Evolutionary conservation across 2,888 invertebrate species (phyloP), one percentile per base, ranked within the genome.

Genomic region (Cremastinae sp.): DNA sequence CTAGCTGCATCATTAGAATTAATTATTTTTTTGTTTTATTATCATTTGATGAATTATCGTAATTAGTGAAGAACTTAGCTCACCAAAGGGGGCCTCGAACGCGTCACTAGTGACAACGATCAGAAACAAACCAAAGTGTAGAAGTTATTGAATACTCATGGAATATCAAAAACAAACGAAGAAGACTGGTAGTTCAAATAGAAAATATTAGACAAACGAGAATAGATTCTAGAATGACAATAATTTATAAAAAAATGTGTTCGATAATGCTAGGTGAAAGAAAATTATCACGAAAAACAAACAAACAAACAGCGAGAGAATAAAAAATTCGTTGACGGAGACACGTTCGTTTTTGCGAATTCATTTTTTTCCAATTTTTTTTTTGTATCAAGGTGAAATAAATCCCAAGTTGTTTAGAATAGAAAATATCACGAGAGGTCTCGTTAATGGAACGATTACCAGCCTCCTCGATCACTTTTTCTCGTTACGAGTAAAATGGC

Each of bases 101-200:
- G 62, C 54, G 36, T 75, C 51, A 61, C 34, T 51, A 62, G 54
- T 38, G 43, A 53, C 20, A 38, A 65, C 16, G 56, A 62, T 54
- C 58, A 51, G 68, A 38, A 22, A 58, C 65, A 38, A 71, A 65
- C 66, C 45, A 43, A 45, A 58, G 49, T 41, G 47, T 38, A 54
- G 16, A 18, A 47, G 69, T 5, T 28, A 47, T 56, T 10, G 43
- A 68, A 59, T 65, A 53, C 69, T 71, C 75, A 72, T 65, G 68
- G 61, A 73, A 65, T 66, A 74, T 75, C 72, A 73, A n/a, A n/a
- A 73, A 70, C 62, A 74, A 28, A 28, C 28, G 28, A 28, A 74
- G 51, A 88, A 88, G 88, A 89, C 88, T 89, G 88, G 88, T 88
- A 88, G 87, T 83, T 84, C 72, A 78, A 53, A 36, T 79, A 78